phyloP scores from a whole-genome alignment of 2,113 vertebrate species.

The Neolamprologus hecqui region DNA sequence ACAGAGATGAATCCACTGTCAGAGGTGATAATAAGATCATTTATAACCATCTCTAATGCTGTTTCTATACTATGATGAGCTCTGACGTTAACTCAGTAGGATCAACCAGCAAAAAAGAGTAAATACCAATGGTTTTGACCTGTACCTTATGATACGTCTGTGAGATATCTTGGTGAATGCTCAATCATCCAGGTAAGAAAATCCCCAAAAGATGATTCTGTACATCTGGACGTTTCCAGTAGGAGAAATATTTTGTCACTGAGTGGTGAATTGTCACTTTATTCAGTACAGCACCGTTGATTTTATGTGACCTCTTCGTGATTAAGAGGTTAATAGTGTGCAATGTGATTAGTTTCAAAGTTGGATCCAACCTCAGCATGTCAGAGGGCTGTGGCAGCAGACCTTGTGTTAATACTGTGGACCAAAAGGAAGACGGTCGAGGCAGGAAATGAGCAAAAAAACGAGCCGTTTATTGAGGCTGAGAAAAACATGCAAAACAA shows the following conservation, averaged over 20 bases:
- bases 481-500: background rate
- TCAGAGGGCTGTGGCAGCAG: background rate
- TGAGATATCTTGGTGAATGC: background rate
- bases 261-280: background rate
- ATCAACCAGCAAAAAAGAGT: background rate
- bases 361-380: background rate
- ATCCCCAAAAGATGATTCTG: background rate
- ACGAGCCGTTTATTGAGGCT: background rate
- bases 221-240: background rate
- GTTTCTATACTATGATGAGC: background rate
- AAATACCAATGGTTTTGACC: background rate
- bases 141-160: background rate
- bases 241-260: background rate
- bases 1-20: background rate
- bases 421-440: background rate
- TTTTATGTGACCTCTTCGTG: background rate
- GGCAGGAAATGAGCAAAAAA: background rate
- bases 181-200: background rate
- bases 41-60: background rate
- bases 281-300: background rate
- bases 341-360: background rate
- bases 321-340: background rate
- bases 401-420: background rate
- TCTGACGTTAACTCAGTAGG: background rate
- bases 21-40: background rate